Percentiles rank a stretch among this genome's conserved stretches.
phyloP scores from a whole-genome alignment of 2,797 vertebrate genomes.

The Esox lucius region DNA sequence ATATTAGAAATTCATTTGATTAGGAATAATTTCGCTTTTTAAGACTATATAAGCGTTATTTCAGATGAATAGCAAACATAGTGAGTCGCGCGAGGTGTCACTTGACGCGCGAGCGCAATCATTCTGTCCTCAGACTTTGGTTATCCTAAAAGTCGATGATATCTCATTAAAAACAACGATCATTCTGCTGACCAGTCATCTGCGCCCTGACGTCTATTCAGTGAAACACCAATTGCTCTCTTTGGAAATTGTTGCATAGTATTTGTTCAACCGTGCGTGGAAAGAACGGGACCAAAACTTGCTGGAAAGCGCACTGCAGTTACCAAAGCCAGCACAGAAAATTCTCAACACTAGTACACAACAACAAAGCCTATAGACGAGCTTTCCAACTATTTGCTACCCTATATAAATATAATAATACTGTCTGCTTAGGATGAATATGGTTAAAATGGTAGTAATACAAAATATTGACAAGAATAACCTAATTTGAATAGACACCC shows the following conservation, averaged over 20 bases:
- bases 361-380: not conserved
- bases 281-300: not conserved
- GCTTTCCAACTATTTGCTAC: not conserved
- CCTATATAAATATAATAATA: not conserved
- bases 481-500: not conserved
- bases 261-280: slow-evolving; percentile 9
- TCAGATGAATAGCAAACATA: slow-evolving; percentile 17
- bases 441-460: not conserved
- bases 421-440: not conserved
- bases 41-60: slow-evolving; percentile 17
- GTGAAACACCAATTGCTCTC: not conserved
- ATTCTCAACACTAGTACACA: not conserved
- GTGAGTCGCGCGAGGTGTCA: not conserved
- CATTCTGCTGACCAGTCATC: not conserved
- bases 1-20: not conserved
- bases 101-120: not conserved
- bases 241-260: not conserved
- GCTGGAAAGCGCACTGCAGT: not conserved
- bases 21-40: not conserved
- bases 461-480: not conserved
- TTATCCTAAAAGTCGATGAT: not conserved
- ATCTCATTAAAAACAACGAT: not conserved
- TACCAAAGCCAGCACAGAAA: not conserved
- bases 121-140: not conserved
- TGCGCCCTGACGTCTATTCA: slow-evolving; percentile 2